Conservation (phyloP, 2,113 vertebrate genomes). For the Tylochromis polylepis region DNA sequence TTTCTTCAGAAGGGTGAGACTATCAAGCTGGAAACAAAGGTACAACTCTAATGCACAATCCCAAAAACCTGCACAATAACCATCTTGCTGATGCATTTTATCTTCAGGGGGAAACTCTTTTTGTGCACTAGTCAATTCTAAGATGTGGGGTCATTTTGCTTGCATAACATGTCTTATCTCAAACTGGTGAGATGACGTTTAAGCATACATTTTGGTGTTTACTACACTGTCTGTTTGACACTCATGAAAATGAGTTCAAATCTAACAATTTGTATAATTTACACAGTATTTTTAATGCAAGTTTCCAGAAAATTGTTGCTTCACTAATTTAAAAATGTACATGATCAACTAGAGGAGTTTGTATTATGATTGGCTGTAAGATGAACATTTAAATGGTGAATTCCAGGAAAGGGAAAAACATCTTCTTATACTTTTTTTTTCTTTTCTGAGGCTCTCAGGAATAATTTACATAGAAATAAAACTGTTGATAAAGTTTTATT, state of each 20-base stretch:
- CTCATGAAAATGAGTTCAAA: not conserved
- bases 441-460: not conserved
- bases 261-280: not conserved
- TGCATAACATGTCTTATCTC: not conserved
- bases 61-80: not conserved
- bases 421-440: not conserved
- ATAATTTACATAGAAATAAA: not conserved
- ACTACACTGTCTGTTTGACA: not conserved
- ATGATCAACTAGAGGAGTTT: not conserved
- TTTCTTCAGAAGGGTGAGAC: conserved; percentile 87
- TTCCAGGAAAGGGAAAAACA: not conserved
- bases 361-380: not conserved
- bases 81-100: not conserved
- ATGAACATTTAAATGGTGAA: not conserved
- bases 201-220: not conserved
- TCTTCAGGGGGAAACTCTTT: not conserved
- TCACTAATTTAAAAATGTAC: not conserved
- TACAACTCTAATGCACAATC: conserved; percentile 43
- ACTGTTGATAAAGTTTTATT: not conserved
- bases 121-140: not conserved
- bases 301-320: too few relatives aligned
- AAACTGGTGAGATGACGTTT: not conserved
- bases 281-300: too few relatives aligned
- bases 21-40: conserved; percentile 89
- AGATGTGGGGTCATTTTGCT: not conserved